Conservation (phyloP, 2,888 invertebrate species). For the Sussaba pulchella region DNA sequence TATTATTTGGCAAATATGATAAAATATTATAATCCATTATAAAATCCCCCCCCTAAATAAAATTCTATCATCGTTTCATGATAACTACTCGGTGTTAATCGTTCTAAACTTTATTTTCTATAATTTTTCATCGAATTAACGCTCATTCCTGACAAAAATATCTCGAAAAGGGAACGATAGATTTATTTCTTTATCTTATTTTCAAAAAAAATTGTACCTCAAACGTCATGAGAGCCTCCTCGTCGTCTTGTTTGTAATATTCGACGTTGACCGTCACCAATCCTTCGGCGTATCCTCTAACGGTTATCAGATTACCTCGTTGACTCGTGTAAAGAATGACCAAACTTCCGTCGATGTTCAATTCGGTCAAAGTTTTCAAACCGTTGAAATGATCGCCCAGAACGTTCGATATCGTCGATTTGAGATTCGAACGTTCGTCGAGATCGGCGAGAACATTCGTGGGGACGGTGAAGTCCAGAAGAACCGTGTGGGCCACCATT, state of each 20-base stretch:
- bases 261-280: constrained; percentile 93
- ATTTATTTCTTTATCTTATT: not conserved
- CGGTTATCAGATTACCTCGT: constrained; percentile 89
- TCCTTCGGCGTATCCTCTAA: constrained; percentile 91
- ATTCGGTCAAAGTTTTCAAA: constrained; percentile 89
- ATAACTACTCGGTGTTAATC: too few species aligned
- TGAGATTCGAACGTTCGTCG: constrained; percentile 88
- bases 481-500: constrained; percentile 93
- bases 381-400: constrained; percentile 90
- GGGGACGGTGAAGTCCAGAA: constrained; percentile 92
- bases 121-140: too few species aligned
- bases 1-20: too few species aligned
- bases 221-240: constrained; percentile 90
- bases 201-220: constrained; percentile 87
- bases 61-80: too few species aligned
- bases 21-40: too few species aligned
- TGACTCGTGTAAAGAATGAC: constrained; percentile 90
- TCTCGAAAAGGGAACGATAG: too few species aligned
- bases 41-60: too few species aligned
- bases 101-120: too few species aligned
- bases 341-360: constrained; percentile 89
- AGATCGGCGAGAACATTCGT: constrained; percentile 88
- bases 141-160: too few species aligned
- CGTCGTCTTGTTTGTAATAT: constrained; percentile 91
- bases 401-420: constrained; percentile 89